Base-by-base conservation (phyloP, 1,140 invertebrate species). In the Drepana arcuata region DNA sequence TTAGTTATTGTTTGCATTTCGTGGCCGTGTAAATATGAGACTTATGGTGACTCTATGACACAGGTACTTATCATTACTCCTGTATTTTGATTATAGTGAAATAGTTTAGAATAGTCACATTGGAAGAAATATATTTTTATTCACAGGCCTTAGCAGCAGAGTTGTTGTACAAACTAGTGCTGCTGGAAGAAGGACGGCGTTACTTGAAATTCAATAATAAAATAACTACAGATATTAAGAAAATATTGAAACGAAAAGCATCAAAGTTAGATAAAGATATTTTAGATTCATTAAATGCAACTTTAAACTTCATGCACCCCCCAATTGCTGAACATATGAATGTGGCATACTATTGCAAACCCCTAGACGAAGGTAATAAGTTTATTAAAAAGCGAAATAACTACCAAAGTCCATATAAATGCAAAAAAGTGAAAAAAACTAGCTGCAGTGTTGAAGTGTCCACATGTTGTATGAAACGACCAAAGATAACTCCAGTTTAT, bases 181-280 rank as follows among this genome's bases (percentile, higher is more conserved):
- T 54, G 14, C 14, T 72, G 15, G 68, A 77, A 51, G 68, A 77
- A 50, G 74, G 74, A 4, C 60, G 63, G 34, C 41, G 66, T 26
- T 80, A 80, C 34, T 44, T 80, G 32, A 77, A 67, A 45, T 70
- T 61, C 7, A 80, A 50, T 43, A 66, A 70, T 7, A 77, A 65
- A 54, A 68, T 80, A 32, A 56, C 57, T 2, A 64, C 56, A 16
- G 71, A 79, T 18, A 67, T 75, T 7, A 69, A 61, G 38, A 70
- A 66, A 48, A 38, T 70, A 2, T 36, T 79, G 10, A 66, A 57
- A 52, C 70, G 64, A 46, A 62, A 59, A 36, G 18, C 46, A 11
- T 13, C 49, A 1, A 34, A 46, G 13, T 42, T 79, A 41, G 59
- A 66, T 14, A 37, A 31, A 30, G 47, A 73, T 14, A 68, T 54